Evolutionary conservation across 1,140 invertebrate genomes (phyloP).

Genomic region (Drosophila auraria): DNA sequence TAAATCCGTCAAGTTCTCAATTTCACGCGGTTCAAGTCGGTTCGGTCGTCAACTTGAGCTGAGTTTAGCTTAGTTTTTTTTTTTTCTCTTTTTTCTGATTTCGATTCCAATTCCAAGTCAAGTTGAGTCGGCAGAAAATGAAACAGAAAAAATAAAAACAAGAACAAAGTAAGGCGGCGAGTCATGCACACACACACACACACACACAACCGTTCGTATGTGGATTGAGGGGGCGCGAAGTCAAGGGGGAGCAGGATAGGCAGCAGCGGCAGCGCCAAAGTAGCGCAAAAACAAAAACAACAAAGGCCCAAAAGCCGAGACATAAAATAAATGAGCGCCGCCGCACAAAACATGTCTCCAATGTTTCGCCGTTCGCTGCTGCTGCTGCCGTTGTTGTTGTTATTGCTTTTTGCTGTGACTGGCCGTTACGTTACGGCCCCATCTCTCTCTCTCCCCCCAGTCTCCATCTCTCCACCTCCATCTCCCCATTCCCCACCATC

Average conservation of each 20-base stretch:
- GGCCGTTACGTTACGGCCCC: constrained; percentile 48
- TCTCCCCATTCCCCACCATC: constrained; percentile 29
- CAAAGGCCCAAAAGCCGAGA: constrained; percentile 61
- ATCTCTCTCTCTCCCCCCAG: constrained; percentile 8
- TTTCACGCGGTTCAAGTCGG: constrained; percentile 34
- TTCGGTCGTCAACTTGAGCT: constrained; percentile 4
- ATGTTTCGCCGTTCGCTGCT: constrained; percentile 54
- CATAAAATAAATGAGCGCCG: constrained; percentile 81
- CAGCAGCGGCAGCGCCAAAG: constrained; percentile 55
- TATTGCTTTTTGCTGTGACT: constrained; percentile 63
- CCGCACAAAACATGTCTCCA: constrained; percentile 78
- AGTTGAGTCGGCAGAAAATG: constrained; percentile 35
- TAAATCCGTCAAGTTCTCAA: constrained; percentile 46
- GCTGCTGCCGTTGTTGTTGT: constrained; percentile 42
- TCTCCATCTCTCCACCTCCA: constrained; percentile 13
- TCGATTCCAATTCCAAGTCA: constrained; percentile 16
- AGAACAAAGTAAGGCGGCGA: constrained; percentile 56
- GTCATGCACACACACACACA: constrained; percentile 71
- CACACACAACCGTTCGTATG: constrained; percentile 7
- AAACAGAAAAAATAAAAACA: constrained; percentile 33
- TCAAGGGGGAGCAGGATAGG: constrained; percentile 56
- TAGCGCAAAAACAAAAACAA: constrained; percentile 63
- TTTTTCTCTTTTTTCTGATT: constrained; percentile 5
- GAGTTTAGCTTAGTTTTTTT: constrained; percentile 23
- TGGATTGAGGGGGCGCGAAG: background rate